phyloP scores from a whole-genome alignment of 1,140 invertebrate genomes.

The Cotesia vestalis region DNA sequence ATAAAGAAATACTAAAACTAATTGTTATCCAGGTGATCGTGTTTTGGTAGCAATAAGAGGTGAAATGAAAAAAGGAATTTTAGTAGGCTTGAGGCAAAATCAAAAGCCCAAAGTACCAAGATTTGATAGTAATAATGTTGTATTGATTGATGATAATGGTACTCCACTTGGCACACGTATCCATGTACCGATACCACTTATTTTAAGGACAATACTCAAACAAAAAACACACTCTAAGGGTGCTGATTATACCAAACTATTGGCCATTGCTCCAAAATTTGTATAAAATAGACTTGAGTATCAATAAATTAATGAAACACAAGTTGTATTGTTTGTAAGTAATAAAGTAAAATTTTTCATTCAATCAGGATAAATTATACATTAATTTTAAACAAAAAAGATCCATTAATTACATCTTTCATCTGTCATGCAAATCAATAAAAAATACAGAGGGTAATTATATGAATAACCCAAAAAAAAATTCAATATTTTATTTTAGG shows the following conservation, averaged over 20 bases:
- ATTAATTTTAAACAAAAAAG: too few species aligned
- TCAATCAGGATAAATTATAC: too few species aligned
- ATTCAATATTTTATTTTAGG: too few species aligned
- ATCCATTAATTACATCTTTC: too few species aligned
- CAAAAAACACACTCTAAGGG: conserved; percentile 84
- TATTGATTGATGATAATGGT: conserved; percentile 94
- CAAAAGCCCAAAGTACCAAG: conserved; percentile 86
- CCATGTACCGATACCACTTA: conserved; percentile 91
- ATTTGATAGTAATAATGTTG: conserved; percentile 97
- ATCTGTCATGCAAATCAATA: too few species aligned
- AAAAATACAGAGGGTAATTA: too few species aligned
- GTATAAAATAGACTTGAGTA: conserved; percentile 69
- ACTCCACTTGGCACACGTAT: conserved; percentile 93
- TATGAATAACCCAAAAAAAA: too few species aligned
- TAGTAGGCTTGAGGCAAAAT: conserved; percentile 90
- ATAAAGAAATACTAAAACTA: conserved; percentile 18
- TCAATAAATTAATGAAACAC: too few species aligned
- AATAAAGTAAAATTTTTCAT: too few species aligned
- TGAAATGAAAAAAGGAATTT: conserved; percentile 94
- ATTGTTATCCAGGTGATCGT: conserved; percentile 74
- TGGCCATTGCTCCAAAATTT: conserved; percentile 93
- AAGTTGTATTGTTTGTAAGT: too few species aligned
- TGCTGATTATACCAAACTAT: conserved; percentile 93
- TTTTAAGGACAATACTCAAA: conserved; percentile 87
- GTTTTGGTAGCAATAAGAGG: conserved; percentile 96